Base-by-base conservation (phyloP, 2,888 invertebrate species). In the Sialis lutaria region DNA sequence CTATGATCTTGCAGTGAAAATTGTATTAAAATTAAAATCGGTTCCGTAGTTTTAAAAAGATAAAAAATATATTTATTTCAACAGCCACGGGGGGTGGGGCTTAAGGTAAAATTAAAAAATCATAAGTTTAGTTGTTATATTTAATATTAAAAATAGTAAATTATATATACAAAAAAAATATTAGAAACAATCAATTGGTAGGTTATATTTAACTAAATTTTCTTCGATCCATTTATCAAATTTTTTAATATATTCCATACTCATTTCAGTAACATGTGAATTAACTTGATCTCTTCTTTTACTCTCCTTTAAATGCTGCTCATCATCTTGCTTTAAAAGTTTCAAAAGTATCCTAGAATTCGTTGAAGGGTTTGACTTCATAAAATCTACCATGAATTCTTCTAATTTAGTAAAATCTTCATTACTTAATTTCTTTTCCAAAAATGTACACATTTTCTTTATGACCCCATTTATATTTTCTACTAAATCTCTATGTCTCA, bases 191-290 rank as follows among this genome's bases (percentile, higher is more conserved):
- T 22, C 22, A 22, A 22, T 22, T 2, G 37, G 37, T 8, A 37
- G 12, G n/a, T 12, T 12, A 37, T 37, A 37, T 7, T 6, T 8
- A 6, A 10, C 12, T 6, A 37, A 59, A 60, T 79, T 72, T 39
- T 68, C 58, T 13, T 68, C 71, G 2, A 72, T 75, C 81, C 82
- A 82, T 6, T 73, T 64, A 58, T 86, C 82, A 55, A 87, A 82
- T 51, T 70, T 67, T 44, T 58, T 54, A 9, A 64, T 57, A 33
- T 63, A 50, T 32, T 61, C 59, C 1, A 55, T 53, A 0, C 58
- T 55, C 67, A 69, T 64, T 46, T 52, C 53, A 3, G 53, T 58
- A 48, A 64, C 64, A 62, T 65, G 68, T 35, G 63, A 64, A n/a
- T 65, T 60, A 6, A 60, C 57, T 48, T 56, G 54, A 33, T 68